Evolutionary conservation across 1,140 invertebrate genomes (phyloP), one percentile per base, ranked within the genome.

Genomic region (Archegozetes longisetosus): DNA sequence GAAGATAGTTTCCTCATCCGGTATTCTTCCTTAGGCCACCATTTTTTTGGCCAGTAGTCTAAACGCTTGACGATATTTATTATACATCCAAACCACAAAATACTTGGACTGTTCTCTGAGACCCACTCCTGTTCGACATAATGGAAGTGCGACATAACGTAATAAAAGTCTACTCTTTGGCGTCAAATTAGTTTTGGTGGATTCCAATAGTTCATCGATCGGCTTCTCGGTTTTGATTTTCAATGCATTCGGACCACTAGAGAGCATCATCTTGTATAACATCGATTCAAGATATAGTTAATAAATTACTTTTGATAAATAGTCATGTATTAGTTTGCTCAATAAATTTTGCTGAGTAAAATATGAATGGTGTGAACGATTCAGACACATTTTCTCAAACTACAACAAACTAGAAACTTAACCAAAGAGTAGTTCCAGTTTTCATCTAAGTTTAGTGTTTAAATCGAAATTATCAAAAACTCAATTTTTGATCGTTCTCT

Each of bases 1-100:
- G 68, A 80, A 86, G 25, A 88, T 69, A 0, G 88, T 70, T 26
- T 83, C 76, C n/a, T 68, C 64, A 49, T 81, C 74, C 0, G 84
- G 84, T 17, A 90, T 63, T 14, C 76, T 72, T 61, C 81, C 82
- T 62, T 82, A 75, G 1, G 67, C 62, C 0, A 78, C 74, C 71
- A 88, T 74, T 23, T 79, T 62, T 17, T 73, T 63, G 0, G 75
- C 82, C 3, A 88, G 68, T 47, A 70, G 68, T 46, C 73, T 70
- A 62, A 80, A 82, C 0, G 77, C 81, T 26, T 79, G 46, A 55
- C 85, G 75, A 14, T 84, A 64, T 65, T 75, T 76, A 65, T 87
- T 79, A 0, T 79, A 66, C 13, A 73, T 70, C 26, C 76, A 61
- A 32, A 66, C 62, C 25, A 66, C 47, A 50, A 63, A 46, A n/a